Evolutionary conservation across 2,797 vertebrate species (phyloP), one percentile per base, ranked within the genome.

Genomic region (Spondyliosoma cantharus): DNA sequence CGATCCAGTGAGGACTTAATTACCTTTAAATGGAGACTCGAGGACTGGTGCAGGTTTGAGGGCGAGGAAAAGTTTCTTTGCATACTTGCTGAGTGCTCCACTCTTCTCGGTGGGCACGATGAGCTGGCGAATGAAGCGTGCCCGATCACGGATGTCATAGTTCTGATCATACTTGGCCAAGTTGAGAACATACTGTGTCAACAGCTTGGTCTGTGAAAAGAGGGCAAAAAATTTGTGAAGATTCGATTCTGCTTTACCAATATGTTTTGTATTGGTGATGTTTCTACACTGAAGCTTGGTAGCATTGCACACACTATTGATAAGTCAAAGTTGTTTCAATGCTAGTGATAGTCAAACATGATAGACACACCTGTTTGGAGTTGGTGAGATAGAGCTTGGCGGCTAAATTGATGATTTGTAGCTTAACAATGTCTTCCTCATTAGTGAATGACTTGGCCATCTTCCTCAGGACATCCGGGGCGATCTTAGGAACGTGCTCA

Each of bases 11-110:
- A 43, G 15, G 15, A 43, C n/a, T 45, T 48, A 20, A 2, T 27
- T 93, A 99, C 98, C 98, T 98, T 99, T 99, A 93, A 99, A 99
- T 14, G 97, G 97, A 62, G 98, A 99, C 92, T 99, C 97, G 69
- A 99, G 92, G 77, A 99, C 91, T 0, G 98, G 98, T 2, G 98
- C 98, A 0, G 98, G 98, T 82, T 99, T 99, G 72, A 98, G 96
- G 12, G 98, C 98, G 80, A 99, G 94, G 94, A 99, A 99, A 76
- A 99, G 96, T 88, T 99, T 99, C 93, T 99, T 99, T 75, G 98
- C 98, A 0, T 99, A 97, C 81, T 99, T 99, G 94, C 96, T 99
- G 74, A 99, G 96, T 37, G 97, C 96, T 0, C 97, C 97, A 0
- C 97, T 97, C 93, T 99, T 99, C 90, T 99, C 98, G 0, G 96